Percentiles rank a stretch among this genome's conserved stretches.
These are phyloP conservation scores for Drosophila formosana DNA, from an alignment of 2,888 invertebrate species.

Conservation along the genomic window DNA sequence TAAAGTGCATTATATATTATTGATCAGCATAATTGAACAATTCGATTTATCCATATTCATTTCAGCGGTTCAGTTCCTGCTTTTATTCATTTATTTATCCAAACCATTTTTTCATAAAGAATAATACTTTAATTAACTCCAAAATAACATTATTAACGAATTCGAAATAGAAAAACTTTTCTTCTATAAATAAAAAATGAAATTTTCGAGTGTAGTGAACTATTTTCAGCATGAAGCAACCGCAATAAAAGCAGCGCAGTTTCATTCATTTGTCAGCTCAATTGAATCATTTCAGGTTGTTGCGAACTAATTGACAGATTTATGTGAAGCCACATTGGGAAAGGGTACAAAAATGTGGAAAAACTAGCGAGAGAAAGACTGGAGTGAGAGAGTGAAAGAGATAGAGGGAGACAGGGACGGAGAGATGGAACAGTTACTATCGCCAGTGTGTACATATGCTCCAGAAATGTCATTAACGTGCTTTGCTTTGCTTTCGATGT, in stretches of 20 bases:
- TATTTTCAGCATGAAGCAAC: neutral
- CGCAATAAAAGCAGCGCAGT: neutral
- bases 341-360: slow-evolving; percentile 67
- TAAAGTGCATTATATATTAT: too few species aligned
- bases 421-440: slow-evolving; percentile 27
- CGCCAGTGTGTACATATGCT: slow-evolving; percentile 56
- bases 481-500: slow-evolving; percentile 59
- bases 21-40: too few species aligned
- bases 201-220: neutral
- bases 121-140: too few species aligned
- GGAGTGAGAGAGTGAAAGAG: neutral
- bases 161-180: neutral
- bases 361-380: slow-evolving; percentile 54
- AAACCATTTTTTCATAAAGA: too few species aligned
- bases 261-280: neutral
- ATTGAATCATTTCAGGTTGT: slow-evolving; percentile 10
- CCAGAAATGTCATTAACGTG: slow-evolving; percentile 72
- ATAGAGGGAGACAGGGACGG: neutral
- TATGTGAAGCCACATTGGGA: slow-evolving; percentile 7
- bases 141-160: neutral
- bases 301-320: slow-evolving; percentile 23
- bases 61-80: too few species aligned
- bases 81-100: too few species aligned
- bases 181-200: neutral
- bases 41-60: too few species aligned